phyloP scores from a whole-genome alignment of 2,888 invertebrate species.

The Agrypnus murinus region DNA sequence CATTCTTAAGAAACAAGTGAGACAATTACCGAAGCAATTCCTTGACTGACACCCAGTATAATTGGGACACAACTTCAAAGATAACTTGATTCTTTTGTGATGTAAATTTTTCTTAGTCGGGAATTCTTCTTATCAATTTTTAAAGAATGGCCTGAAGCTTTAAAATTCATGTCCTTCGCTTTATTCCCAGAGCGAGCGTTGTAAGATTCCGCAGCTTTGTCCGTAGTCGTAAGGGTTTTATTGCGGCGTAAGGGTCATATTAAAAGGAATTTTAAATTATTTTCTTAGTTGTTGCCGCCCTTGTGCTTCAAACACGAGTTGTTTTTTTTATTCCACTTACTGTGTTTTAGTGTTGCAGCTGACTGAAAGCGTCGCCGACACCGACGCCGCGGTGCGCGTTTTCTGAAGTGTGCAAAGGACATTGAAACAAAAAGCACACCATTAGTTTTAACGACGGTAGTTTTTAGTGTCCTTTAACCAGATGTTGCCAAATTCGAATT shows the following conservation, averaged over 20 bases:
- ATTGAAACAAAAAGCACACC: slow-evolving; percentile 31
- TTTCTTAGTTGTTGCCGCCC: slow-evolving; percentile 40
- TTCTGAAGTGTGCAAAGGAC: slow-evolving; percentile 27
- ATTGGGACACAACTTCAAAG: slow-evolving; percentile 47
- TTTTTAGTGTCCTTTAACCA: slow-evolving; percentile 29
- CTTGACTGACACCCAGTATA: slow-evolving; percentile 36
- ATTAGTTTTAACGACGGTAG: slow-evolving; percentile 40
- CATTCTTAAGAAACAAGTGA: slow-evolving; percentile 12
- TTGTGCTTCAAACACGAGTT: slow-evolving; percentile 22
- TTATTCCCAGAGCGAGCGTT: slow-evolving; percentile 57
- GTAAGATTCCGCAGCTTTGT: slow-evolving; percentile 59
- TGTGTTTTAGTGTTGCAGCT: slow-evolving; percentile 22
- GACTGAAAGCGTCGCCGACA: slow-evolving; percentile 32
- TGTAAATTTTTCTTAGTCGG: slow-evolving; percentile 48
- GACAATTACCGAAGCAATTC: slow-evolving; percentile 41
- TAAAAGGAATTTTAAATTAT: slow-evolving; percentile 60
- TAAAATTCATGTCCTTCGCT: slow-evolving; percentile 60
- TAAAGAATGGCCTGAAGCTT: slow-evolving; percentile 55
- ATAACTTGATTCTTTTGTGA: slow-evolving; percentile 53
- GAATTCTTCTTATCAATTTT: slow-evolving; percentile 56
- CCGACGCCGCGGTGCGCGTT: slow-evolving; percentile 8
- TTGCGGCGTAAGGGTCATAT: slow-evolving; percentile 57
- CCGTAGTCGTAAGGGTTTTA: slow-evolving; percentile 60
- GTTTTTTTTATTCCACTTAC: slow-evolving; percentile 29
- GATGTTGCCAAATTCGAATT: slow-evolving; percentile 30